These are phyloP conservation scores for Phortica okadai DNA, from an alignment of 2,888 invertebrate genomes.

Conservation along the genomic window DNA sequence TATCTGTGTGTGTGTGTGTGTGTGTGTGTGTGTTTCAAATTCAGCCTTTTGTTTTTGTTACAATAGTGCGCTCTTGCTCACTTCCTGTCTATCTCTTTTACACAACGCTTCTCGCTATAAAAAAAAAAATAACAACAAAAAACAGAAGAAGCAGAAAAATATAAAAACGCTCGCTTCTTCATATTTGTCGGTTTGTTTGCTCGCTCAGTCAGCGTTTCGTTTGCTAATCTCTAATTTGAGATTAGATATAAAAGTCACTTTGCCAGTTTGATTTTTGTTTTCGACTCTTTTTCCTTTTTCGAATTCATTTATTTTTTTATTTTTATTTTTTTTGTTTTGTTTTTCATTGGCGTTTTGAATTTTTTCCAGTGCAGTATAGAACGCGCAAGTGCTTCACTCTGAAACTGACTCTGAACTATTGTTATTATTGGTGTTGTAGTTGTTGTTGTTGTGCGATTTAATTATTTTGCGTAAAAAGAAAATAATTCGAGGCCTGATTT, in stretches of 20 bases:
- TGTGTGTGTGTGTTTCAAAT: background rate
- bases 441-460: background rate
- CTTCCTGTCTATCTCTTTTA: constrained; percentile 33
- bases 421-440: background rate
- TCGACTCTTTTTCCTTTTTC: background rate
- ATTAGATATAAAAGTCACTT: constrained; percentile 72
- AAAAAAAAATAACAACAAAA: too few species aligned
- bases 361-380: constrained; percentile 12
- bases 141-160: too few species aligned
- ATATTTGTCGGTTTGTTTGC: constrained; percentile 5
- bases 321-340: constrained; percentile 46
- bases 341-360: constrained; percentile 41
- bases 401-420: too few species aligned
- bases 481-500: background rate
- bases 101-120: constrained; percentile 42
- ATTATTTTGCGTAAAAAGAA: too few species aligned
- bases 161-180: constrained; percentile 36
- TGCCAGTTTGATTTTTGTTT: constrained; percentile 44
- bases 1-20: background rate
- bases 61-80: background rate
- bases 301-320: constrained; percentile 48
- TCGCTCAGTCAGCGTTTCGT: constrained; percentile 23
- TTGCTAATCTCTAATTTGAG: constrained; percentile 71
- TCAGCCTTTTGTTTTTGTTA: background rate
- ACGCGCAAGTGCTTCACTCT: too few species aligned